These are phyloP conservation scores for Clunio marinus DNA, from an alignment of 2,888 invertebrate species.

Conservation along the genomic window DNA sequence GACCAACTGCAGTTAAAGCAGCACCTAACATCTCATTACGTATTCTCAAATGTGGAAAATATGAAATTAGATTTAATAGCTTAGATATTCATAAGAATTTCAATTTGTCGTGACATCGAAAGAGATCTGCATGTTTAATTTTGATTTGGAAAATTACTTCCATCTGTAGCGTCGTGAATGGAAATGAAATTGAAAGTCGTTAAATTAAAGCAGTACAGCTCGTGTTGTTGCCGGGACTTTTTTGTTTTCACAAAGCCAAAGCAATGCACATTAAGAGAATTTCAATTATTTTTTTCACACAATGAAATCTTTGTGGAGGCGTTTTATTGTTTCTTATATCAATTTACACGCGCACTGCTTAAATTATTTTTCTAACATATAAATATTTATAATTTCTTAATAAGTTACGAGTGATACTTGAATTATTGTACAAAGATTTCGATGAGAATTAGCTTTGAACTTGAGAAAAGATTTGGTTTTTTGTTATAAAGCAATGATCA, in stretches of 20 bases:
- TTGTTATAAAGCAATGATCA: not conserved
- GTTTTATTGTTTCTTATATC: not conserved
- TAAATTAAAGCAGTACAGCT: slow-evolving; percentile 5
- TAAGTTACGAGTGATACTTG: not conserved
- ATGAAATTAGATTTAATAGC: too few species aligned
- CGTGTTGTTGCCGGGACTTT: too few species aligned
- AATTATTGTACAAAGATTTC: not conserved
- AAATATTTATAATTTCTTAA: slow-evolving; percentile 13
- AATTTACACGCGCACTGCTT: not conserved
- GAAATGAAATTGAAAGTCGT: not conserved
- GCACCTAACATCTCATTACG: not conserved
- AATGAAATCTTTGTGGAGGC: slow-evolving; percentile 2
- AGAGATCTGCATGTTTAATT: slow-evolving; percentile 2
- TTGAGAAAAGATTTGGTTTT: slow-evolving; percentile 9
- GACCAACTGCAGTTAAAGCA: not conserved
- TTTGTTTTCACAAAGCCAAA: not conserved
- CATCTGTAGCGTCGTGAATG: not conserved
- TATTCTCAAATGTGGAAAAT: not conserved
- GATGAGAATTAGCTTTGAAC: not conserved
- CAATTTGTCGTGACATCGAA: not conserved
- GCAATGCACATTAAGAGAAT: slow-evolving; percentile 5
- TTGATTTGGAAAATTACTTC: slow-evolving; percentile 8
- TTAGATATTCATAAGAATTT: not conserved
- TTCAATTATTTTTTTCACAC: not conserved
- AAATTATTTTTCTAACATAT: not conserved